Base-by-base conservation (phyloP, 2,113 vertebrate species). In the Pan paniscus region DNA sequence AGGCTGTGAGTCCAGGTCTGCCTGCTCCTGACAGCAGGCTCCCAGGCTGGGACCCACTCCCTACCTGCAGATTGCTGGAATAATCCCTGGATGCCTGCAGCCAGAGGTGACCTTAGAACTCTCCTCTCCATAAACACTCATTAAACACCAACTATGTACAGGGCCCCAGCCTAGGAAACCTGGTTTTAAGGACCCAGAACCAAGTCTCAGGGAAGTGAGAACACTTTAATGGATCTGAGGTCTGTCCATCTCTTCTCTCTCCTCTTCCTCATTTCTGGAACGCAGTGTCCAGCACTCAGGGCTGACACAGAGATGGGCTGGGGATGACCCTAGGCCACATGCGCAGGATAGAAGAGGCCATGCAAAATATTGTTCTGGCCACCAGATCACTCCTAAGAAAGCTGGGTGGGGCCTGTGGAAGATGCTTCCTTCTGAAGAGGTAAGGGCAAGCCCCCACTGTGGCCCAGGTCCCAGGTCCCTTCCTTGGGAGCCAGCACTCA, bases 121-220 rank as follows among this genome's bases (percentile, higher is more conserved):
- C 80, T 73, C 68, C 40, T 70, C 52, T 61, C 52, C 46, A 68
- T 20, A 91, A 48, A 67, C 35, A 32, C 40, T 78, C 35, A 48
- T 2, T 72, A 73, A 83, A 90, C 30, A 55, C 43, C 52, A 67
- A 5, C 57, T 40, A 25, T 10, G 27, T 43, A 38, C 59, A 94
- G 82, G 73, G 48, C 11, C 30, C 82, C 6, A 64, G 27, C 23
- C 70, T 50, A 22, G 35, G 78, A 94, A 22, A 59, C 20, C 17
- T 79, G 35, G 52, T 81, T 72, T 87, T 46, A 72, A 78, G 75
- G 68, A 92, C 22, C 40, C 79, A 52, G 73, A 68, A 59, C 55
- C 50, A 61, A 96, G 64, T 38, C 89, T 76, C 35, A 80, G 25
- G 85, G 17, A 70, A 70, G 82, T 72, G 48, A 85, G 17, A 55